Evolutionary conservation across 1,140 invertebrate species (phyloP).

Genomic region (Vanessa atalanta): DNA sequence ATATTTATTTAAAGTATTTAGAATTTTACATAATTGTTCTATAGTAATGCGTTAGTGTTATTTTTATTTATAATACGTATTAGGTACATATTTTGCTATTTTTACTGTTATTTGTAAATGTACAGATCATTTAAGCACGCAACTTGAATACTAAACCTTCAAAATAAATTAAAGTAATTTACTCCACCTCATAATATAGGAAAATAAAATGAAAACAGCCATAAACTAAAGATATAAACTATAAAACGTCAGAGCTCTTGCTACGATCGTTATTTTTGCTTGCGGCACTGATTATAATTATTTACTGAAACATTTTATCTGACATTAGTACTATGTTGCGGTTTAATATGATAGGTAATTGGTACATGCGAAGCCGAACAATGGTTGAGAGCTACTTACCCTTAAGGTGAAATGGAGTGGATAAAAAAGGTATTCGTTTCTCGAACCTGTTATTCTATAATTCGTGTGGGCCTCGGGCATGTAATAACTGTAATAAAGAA

Average conservation of each 20-base stretch:
- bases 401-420: slow-evolving; percentile 39
- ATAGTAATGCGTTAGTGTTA: too few species aligned
- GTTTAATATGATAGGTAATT: slow-evolving; percentile 36
- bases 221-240: slow-evolving; percentile 13
- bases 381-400: slow-evolving; percentile 24
- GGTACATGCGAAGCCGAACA: slow-evolving; percentile 23
- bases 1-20: too few species aligned
- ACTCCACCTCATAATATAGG: neutral
- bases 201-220: neutral
- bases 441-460: slow-evolving; percentile 63
- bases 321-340: slow-evolving; percentile 25
- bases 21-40: too few species aligned
- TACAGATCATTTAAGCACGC: neutral
- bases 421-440: slow-evolving; percentile 45
- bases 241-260: slow-evolving; percentile 29
- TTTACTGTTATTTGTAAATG: neutral
- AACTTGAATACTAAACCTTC: neutral
- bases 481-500: slow-evolving; percentile 75
- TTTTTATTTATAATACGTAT: too few species aligned
- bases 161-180: slow-evolving; percentile 5
- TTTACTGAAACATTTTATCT: slow-evolving; percentile 30
- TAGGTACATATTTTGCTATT: too few species aligned
- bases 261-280: slow-evolving; percentile 24
- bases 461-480: slow-evolving; percentile 56
- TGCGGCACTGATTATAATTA: slow-evolving; percentile 25